These are phyloP conservation scores for Potorous gilbertii DNA, from an alignment of 2,797 vertebrate genomes.

Conservation along the genomic window DNA sequence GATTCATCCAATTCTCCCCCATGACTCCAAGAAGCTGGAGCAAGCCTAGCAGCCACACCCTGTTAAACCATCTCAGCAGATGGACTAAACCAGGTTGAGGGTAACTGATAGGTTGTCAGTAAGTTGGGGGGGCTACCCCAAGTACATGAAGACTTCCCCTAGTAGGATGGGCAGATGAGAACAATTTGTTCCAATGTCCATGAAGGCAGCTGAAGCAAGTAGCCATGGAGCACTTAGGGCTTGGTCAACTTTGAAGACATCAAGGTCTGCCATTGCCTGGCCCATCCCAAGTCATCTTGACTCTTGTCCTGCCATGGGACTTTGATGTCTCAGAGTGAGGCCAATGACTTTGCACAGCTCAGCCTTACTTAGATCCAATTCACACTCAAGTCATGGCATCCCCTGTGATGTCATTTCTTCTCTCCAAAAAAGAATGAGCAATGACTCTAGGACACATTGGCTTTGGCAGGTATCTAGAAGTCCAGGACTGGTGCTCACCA, in stretches of 20 bases:
- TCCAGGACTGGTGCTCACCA: too few relatives aligned
- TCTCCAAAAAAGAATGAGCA: background rate
- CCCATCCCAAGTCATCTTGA: too few relatives aligned
- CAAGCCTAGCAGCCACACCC: too few relatives aligned
- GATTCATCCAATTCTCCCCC: background rate
- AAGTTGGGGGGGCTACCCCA: too few relatives aligned
- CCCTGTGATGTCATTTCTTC: background rate
- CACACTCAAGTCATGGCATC: background rate
- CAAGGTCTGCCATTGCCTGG: too few relatives aligned
- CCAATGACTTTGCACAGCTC: background rate
- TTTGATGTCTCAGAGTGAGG: background rate
- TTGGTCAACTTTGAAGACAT: too few relatives aligned
- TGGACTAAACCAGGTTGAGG: too few relatives aligned
- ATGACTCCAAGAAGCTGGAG: background rate
- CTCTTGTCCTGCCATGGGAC: background rate
- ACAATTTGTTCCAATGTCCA: background rate
- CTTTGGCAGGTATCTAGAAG: too few relatives aligned
- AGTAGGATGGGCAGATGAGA: background rate
- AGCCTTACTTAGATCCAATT: background rate
- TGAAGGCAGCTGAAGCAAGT: too few relatives aligned
- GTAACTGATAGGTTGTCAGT: accelerated
- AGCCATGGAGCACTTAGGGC: accelerated
- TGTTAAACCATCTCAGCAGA: background rate
- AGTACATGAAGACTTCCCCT: too few relatives aligned
- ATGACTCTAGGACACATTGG: background rate